These are phyloP conservation scores for Campoletis sonorensis DNA, from an alignment of 1,140 invertebrate species.

Conservation along the genomic window DNA sequence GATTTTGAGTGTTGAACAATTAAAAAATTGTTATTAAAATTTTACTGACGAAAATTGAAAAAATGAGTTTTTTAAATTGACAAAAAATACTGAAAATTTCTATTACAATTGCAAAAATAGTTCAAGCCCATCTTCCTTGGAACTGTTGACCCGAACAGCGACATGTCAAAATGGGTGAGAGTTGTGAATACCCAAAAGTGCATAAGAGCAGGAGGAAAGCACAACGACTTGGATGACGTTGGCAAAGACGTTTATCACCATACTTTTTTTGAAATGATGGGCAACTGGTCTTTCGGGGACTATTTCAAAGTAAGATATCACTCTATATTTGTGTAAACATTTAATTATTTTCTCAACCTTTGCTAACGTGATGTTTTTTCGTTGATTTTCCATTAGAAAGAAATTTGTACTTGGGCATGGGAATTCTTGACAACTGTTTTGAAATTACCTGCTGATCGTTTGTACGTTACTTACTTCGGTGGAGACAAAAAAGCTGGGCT, in stretches of 20 bases:
- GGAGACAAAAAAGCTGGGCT: conserved; percentile 90
- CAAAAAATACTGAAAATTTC: conserved; percentile 73
- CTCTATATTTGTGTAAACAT: too few species aligned
- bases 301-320: conserved; percentile 91
- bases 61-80: conserved; percentile 64
- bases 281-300: conserved; percentile 99
- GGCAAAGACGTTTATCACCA: conserved; percentile 99
- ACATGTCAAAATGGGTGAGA: conserved; percentile 91
- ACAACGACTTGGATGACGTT: conserved; percentile 99
- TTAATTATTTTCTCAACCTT: neutral
- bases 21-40: too few species aligned
- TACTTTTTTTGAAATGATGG: conserved; percentile 99
- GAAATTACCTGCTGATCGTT: conserved; percentile 87
- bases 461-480: conserved; percentile 99
- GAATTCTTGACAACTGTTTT: conserved; percentile 92
- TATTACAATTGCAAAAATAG: conserved; percentile 75
- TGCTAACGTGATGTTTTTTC: conserved; percentile 2
- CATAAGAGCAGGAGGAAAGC: conserved; percentile 99
- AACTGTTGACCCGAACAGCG: conserved; percentile 96
- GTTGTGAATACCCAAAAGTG: conserved; percentile 98
- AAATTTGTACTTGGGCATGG: conserved; percentile 98
- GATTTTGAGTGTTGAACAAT: too few species aligned
- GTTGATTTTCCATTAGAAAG: conserved; percentile 82
- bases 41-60: conserved; percentile 95
- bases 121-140: conserved; percentile 99